Percentiles rank a stretch among this genome's conserved stretches.
These are phyloP conservation scores for Zaprionus lineosus DNA, from an alignment of 2,888 invertebrate species.

Conservation along the genomic window DNA sequence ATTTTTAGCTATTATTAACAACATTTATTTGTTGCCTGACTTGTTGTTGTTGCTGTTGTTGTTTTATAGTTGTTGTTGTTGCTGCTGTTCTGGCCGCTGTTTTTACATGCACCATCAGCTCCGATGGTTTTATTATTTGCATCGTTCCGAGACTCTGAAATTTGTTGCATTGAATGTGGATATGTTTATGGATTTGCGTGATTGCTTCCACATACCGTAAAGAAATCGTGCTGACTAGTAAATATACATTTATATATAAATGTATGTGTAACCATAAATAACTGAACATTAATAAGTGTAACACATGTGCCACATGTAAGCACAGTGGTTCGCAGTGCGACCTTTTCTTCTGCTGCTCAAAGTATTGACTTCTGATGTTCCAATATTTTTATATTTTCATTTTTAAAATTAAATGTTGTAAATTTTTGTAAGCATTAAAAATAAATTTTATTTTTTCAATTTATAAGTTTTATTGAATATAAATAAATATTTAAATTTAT, in stretches of 20 bases:
- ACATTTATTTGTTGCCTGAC: constrained; percentile 35
- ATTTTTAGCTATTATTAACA: constrained; percentile 76
- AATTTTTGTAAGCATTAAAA: too few relatives aligned
- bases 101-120: not conserved
- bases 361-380: too few relatives aligned
- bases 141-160: constrained; percentile 24
- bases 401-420: too few relatives aligned
- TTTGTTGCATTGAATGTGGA: constrained; percentile 52
- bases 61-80: too few relatives aligned
- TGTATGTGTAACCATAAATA: not conserved
- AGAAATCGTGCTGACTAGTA: constrained; percentile 43
- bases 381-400: too few relatives aligned
- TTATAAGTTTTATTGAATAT: too few relatives aligned
- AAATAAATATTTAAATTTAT: too few relatives aligned
- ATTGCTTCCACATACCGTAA: constrained; percentile 58
- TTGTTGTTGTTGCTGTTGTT: constrained; percentile 18
- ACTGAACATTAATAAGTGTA: too few relatives aligned
- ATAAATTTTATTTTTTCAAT: too few relatives aligned
- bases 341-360: too few relatives aligned
- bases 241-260: not conserved
- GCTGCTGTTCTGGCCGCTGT: too few relatives aligned
- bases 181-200: constrained; percentile 65
- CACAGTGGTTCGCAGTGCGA: not conserved
- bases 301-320: not conserved
- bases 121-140: constrained; percentile 38